These are phyloP conservation scores for Alloscopus bannaensis DNA, from an alignment of 2,888 invertebrate species.

Conservation along the genomic window DNA sequence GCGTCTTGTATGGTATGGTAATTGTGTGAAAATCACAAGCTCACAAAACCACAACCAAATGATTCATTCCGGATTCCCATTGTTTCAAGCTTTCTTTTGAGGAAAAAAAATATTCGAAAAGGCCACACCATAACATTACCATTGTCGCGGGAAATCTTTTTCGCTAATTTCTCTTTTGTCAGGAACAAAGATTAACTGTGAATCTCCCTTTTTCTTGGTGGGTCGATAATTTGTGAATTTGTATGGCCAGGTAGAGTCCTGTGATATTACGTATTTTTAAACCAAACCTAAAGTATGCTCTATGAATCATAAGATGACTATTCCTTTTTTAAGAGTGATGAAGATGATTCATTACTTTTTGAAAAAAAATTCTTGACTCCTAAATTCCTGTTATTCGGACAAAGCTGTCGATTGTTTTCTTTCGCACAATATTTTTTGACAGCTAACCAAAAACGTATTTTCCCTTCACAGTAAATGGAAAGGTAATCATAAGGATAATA, in stretches of 20 bases:
- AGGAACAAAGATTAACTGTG: neutral
- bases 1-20: constrained; percentile 57
- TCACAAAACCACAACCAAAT: constrained; percentile 45
- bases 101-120: constrained; percentile 27
- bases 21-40: constrained; percentile 41
- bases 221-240: constrained; percentile 37
- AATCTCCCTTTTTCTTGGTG: constrained; percentile 12
- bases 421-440: too few species aligned
- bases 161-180: constrained; percentile 58
- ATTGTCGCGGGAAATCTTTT: too few species aligned
- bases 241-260: too few species aligned
- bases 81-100: too few species aligned
- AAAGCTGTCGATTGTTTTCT: constrained; percentile 57
- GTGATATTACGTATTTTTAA: too few species aligned
- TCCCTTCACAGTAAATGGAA: constrained; percentile 18
- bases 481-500: too few species aligned
- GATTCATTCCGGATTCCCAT: constrained; percentile 61
- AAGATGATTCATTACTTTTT: constrained; percentile 49
- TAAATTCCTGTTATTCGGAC: constrained; percentile 31
- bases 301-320: neutral
- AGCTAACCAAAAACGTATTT: constrained; percentile 26
- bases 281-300: neutral
- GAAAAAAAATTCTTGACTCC: constrained; percentile 18
- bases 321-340: neutral
- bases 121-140: too few species aligned